Base-by-base conservation (phyloP, 2,888 invertebrate genomes). In the Dryocosmus kuriphilus region DNA sequence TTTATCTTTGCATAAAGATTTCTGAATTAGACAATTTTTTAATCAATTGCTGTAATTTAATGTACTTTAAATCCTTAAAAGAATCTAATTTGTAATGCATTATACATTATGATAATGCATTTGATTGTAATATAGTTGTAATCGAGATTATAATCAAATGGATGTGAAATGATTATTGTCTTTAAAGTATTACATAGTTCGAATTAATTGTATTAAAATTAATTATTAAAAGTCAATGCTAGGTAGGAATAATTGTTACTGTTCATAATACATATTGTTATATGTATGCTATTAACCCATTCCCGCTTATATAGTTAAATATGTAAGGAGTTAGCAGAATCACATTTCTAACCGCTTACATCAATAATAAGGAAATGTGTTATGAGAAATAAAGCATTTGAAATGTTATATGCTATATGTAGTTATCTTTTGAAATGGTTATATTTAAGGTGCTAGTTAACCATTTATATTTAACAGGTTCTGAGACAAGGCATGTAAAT, bases 401-500 rank as follows among this genome's bases (percentile, higher is more conserved):
- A 19, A 51, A n/a, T 51, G 38, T n/a, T n/a, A 11, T 11, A 38
- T 38, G 9, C 51, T 22, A n/a, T 9, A 51, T 51, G 8, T 57
- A 24, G 5, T 14, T 57, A 24, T 27, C 27, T 57, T 0, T 3
- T 5, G 6, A 27, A 27, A 27, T 22, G 16, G 3, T 16, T 41
- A 41, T 41, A 16, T 41, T 41, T 14, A 38, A 14, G 14, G 14
- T 24, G 14, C 4, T 57, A 57, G 6, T 57, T 57, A 1, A 57
- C 24, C 14, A 14, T 57, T 57, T 14, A 57, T 27, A 5, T 51
- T 30, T 30, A 30, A 19, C 27, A 51, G 71, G 11, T 51, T 51
- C 51, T 67, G 51, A 71, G 19, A 8, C n/a, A 30, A 51, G 30
- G 51, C 19, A 51, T 71, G 71, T 30, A 35, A 55, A 61, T 73